Evolutionary conservation across 2,113 vertebrate genomes (phyloP).

Genomic region (Sminthopsis crassicaudata): DNA sequence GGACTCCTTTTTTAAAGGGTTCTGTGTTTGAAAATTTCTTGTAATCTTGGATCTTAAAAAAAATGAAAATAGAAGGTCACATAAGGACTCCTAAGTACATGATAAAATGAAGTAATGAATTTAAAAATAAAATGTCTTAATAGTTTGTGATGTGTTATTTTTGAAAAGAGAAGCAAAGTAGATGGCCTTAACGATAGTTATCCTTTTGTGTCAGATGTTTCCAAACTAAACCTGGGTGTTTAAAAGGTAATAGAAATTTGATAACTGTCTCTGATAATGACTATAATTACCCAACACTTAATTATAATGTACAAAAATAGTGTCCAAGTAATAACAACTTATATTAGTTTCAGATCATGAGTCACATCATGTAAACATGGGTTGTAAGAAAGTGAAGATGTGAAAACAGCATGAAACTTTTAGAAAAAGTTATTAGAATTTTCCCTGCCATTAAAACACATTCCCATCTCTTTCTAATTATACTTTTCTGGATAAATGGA

Average conservation of each 20-base stretch:
- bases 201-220: background rate
- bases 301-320: slow-evolving; percentile 65
- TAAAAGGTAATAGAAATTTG: slow-evolving; percentile 51
- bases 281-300: slow-evolving; percentile 51
- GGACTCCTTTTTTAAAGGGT: background rate
- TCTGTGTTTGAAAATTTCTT: background rate
- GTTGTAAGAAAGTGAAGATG: background rate
- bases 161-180: background rate
- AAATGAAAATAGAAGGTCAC: background rate
- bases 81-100: background rate
- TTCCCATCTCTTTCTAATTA: background rate
- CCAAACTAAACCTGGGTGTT: slow-evolving; percentile 36
- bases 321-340: slow-evolving; percentile 38
- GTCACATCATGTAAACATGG: slow-evolving; percentile 54
- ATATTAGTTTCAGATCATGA: slow-evolving; percentile 43
- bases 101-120: background rate
- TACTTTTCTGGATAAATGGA: background rate
- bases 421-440: background rate
- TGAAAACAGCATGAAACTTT: background rate
- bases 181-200: background rate
- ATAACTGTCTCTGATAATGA: slow-evolving; percentile 48
- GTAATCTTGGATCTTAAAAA: background rate
- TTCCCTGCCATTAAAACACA: background rate
- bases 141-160: slow-evolving; percentile 25
- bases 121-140: background rate